Evolutionary conservation across 1,140 invertebrate species (phyloP).

Genomic region (Cotesia typhae): DNA sequence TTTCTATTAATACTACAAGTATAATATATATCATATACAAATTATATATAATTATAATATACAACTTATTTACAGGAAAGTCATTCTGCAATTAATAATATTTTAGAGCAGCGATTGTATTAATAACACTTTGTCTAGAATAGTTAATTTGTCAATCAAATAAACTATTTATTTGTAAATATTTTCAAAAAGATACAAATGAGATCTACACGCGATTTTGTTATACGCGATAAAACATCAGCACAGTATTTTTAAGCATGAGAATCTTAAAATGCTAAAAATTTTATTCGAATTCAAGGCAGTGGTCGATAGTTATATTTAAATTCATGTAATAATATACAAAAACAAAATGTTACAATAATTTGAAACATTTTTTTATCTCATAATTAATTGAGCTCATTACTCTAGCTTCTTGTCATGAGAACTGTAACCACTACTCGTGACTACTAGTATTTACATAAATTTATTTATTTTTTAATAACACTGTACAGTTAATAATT

Average conservation of each 20-base stretch:
- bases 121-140: background rate
- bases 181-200: slow-evolving; percentile 41
- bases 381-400: too few relatives aligned
- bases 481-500: slow-evolving; percentile 30
- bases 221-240: slow-evolving; percentile 21
- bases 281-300: slow-evolving; percentile 19
- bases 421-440: too few relatives aligned
- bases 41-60: too few relatives aligned
- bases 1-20: slow-evolving; percentile 14
- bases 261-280: slow-evolving; percentile 24
- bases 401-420: too few relatives aligned
- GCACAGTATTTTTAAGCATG: slow-evolving; percentile 16
- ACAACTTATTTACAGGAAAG: too few relatives aligned
- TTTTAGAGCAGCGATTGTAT: too few relatives aligned
- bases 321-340: too few relatives aligned
- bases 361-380: too few relatives aligned
- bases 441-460: slow-evolving; percentile 48
- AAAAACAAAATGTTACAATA: too few relatives aligned
- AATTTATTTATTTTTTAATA: slow-evolving; percentile 45
- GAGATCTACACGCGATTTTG: slow-evolving; percentile 34
- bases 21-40: too few relatives aligned
- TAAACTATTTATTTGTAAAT: slow-evolving; percentile 26
- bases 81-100: too few relatives aligned
- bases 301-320: slow-evolving; percentile 21
- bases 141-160: background rate